These are phyloP conservation scores for Asbolus verrucosus DNA, from an alignment of 1,140 invertebrate genomes.

Conservation along the genomic window DNA sequence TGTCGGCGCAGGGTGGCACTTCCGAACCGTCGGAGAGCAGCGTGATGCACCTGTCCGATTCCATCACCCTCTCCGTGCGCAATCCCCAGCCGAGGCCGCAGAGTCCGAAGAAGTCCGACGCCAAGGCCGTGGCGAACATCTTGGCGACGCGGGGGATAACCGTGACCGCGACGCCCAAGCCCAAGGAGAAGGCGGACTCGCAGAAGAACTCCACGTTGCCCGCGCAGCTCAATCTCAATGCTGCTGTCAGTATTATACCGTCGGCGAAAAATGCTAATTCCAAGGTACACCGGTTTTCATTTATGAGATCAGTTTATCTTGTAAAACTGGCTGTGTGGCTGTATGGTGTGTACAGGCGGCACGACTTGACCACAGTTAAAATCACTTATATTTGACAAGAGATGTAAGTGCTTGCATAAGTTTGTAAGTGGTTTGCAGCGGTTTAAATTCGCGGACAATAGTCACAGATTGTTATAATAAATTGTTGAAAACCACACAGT, in stretches of 20 bases:
- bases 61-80: constrained; percentile 76
- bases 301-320: too few species aligned
- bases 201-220: constrained; percentile 60
- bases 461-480: too few species aligned
- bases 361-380: too few species aligned
- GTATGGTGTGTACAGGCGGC: too few species aligned
- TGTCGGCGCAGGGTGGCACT: constrained; percentile 54
- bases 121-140: constrained; percentile 79
- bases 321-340: too few species aligned
- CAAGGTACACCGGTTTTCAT: too few species aligned
- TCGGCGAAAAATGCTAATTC: constrained; percentile 54
- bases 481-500: too few species aligned
- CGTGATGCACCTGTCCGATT: constrained; percentile 73
- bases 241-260: constrained; percentile 79
- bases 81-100: constrained; percentile 60
- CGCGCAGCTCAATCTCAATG: constrained; percentile 75
- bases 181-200: constrained; percentile 58
- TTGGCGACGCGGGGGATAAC: constrained; percentile 81
- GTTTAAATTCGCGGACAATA: too few species aligned
- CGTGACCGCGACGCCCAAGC: constrained; percentile 70
- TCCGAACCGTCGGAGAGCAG: constrained; percentile 66
- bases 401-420: too few species aligned
- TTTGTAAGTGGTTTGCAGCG: too few species aligned
- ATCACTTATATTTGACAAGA: too few species aligned
- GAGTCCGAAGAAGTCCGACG: constrained; percentile 72